Base-by-base conservation (phyloP, 2,888 invertebrate genomes). In the Eilema caniola region DNA sequence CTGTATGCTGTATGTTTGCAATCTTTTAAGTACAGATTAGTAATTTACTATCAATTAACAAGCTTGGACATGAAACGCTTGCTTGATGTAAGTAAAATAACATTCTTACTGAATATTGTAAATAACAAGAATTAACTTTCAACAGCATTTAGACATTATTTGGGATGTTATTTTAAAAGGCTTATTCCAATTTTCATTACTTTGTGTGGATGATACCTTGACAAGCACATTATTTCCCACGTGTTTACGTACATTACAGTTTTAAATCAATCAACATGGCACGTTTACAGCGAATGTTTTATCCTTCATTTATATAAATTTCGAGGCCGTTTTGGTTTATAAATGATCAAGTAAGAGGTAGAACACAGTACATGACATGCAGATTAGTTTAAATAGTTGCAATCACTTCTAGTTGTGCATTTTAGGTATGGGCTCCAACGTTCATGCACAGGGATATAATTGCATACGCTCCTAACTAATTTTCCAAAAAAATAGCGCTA, bases 341-440 rank as follows among this genome's bases (percentile, higher is more conserved):
- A 74, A 72, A 69, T 77, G 37, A 69, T 71, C 63, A 74, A 77
- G 81, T 81, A 79, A 81, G 53, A 73, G 81, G 69, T 59, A 74
- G 61, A 74, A 59, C 63, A 66, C 59, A 69, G 59, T 31, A 31
- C 20, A 67, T 67, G 60, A 53, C 74, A 75, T 69, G 66, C 66
- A 74, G 47, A 69, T 75, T 71, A 75, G 70, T 70, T 70, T 66
- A 78, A 80, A 71, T 63, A 59, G 5, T 68, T 31, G 57, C 74
- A 70, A 60, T 62, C 62, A 70, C 67, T 72, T 64, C 61, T 62
- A 64, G 71, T 74, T 72, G 5, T 37, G 37, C 2, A 73, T 71
- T 72, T 67, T 23, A 33, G 53, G 28, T 53, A 60, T 62, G 68
- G 56, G 41, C 16, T 14, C 41, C 41, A 41, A 41, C 16, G 41